phyloP scores from a whole-genome alignment of 1,140 invertebrate genomes.

The Anoplophora glabripennis region DNA sequence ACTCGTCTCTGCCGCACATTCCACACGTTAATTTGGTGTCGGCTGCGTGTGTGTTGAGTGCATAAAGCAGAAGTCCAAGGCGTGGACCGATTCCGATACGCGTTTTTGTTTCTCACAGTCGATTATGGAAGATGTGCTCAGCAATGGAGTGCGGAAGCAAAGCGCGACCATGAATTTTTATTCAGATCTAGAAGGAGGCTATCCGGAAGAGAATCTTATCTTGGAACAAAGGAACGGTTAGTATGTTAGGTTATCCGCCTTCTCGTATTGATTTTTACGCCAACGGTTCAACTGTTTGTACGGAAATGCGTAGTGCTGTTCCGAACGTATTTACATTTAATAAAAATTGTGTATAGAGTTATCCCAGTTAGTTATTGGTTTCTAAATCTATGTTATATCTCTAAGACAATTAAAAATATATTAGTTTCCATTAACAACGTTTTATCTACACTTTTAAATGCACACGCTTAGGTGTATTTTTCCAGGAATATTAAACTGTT shows the following conservation, averaged over 20 bases:
- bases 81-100: not conserved
- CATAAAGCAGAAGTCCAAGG: not conserved
- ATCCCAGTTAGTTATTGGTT: too few relatives aligned
- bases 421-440: too few relatives aligned
- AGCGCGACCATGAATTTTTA: conserved; percentile 22
- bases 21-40: not conserved
- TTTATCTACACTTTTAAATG: too few relatives aligned
- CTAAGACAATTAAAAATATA: too few relatives aligned
- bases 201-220: conserved; percentile 20
- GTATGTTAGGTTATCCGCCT: conserved; percentile 13
- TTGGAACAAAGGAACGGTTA: conserved; percentile 33
- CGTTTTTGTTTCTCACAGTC: not conserved
- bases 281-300: not conserved
- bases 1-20: not conserved
- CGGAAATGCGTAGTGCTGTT: not conserved
- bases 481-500: too few relatives aligned
- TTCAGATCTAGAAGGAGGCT: conserved; percentile 24
- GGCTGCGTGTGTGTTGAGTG: not conserved
- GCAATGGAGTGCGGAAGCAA: conserved; percentile 6
- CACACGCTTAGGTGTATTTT: too few relatives aligned
- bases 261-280: not conserved
- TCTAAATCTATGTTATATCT: too few relatives aligned
- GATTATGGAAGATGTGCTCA: conserved; percentile 6
- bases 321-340: not conserved
- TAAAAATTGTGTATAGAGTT: not conserved